These are phyloP conservation scores for Pammene fasciana DNA, from an alignment of 2,888 invertebrate genomes.

Conservation along the genomic window DNA sequence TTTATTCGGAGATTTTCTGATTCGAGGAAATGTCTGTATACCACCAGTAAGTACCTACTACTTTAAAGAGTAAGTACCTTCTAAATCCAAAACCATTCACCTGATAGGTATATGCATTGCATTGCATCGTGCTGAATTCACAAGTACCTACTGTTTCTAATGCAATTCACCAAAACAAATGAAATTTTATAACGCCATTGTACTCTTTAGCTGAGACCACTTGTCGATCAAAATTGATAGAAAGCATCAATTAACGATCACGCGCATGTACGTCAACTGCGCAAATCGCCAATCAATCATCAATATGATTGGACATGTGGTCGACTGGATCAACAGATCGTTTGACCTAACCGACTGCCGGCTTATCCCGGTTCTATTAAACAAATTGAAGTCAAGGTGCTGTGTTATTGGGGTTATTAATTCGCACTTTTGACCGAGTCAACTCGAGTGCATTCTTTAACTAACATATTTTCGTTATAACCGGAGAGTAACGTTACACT, in stretches of 20 bases:
- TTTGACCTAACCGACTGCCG: conserved; percentile 38
- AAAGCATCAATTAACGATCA: conserved; percentile 28
- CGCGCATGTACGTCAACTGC: conserved; percentile 20
- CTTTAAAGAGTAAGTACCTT: too few relatives aligned
- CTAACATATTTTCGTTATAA: background rate
- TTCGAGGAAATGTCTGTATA: too few relatives aligned
- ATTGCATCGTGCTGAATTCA: too few relatives aligned
- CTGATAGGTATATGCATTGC: too few relatives aligned
- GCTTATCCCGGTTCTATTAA: conserved; percentile 46
- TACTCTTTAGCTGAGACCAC: background rate
- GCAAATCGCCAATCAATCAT: conserved; percentile 37
- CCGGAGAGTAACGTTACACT: background rate
- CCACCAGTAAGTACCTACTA: too few relatives aligned
- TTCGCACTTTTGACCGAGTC: conserved; percentile 41
- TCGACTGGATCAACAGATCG: conserved; percentile 22
- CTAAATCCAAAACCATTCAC: too few relatives aligned
- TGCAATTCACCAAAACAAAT: background rate
- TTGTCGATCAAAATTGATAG: conserved; percentile 21
- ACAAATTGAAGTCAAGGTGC: conserved; percentile 43
- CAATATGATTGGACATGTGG: conserved; percentile 27
- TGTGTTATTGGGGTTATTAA: conserved; percentile 43
- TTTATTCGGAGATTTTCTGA: too few relatives aligned
- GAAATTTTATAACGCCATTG: background rate
- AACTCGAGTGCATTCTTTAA: background rate
- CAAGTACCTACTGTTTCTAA: too few relatives aligned